A percentile compares a stretch with the other conserved stretches of the same genome.
Conservation (phyloP, 2,113 vertebrate genomes). For the Macrotus californicus region DNA sequence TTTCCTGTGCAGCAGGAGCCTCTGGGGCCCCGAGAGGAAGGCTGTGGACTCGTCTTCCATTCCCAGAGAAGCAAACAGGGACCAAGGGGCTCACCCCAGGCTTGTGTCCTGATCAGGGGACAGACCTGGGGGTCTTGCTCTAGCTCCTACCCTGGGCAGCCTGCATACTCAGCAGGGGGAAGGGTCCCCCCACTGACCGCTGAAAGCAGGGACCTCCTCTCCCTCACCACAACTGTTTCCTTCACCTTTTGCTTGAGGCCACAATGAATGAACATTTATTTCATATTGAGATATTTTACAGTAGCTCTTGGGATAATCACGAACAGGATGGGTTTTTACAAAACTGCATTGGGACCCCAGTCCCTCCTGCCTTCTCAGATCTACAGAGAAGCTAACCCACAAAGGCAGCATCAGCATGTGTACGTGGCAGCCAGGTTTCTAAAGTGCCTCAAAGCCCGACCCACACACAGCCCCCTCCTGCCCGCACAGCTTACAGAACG, state of each 20-base stretch:
- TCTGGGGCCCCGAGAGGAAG: neutral
- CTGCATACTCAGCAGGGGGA: rapidly evolving
- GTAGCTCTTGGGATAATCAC: neutral
- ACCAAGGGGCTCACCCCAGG: neutral
- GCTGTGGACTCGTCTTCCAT: neutral
- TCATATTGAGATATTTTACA: neutral
- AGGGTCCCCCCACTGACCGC: rapidly evolving
- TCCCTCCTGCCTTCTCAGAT: neutral
- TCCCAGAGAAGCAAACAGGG: neutral
- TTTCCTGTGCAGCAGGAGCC: neutral
- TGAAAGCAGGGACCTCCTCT: neutral
- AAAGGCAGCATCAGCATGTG: neutral
- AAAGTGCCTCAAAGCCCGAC: neutral
- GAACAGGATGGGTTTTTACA: neutral
- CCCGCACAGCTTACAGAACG: neutral
- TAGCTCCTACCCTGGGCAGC: neutral
- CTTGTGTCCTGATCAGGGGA: neutral
- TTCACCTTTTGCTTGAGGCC: neutral
- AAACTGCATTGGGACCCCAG: neutral
- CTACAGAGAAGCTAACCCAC: neutral
- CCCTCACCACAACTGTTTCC: neutral
- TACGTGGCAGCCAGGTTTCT: rapidly evolving
- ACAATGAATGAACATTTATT: neutral
- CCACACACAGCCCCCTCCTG: neutral
- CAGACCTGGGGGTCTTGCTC: neutral